A percentile compares a stretch with the other conserved stretches of the same genome.
phyloP scores from a whole-genome alignment of 2,888 invertebrate genomes.

The Noctua pronuba region DNA sequence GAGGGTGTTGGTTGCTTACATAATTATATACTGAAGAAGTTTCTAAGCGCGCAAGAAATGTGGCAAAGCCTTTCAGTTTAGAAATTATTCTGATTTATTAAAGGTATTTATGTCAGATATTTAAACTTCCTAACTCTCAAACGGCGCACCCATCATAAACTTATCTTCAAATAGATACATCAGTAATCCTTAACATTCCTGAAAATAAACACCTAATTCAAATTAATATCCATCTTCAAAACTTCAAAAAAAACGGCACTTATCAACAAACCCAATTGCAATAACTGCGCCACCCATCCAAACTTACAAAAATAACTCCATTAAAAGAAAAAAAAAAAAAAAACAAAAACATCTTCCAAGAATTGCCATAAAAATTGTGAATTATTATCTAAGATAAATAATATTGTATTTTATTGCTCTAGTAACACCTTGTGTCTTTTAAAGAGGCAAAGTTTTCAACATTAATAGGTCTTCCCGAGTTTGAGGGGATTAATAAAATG shows the following conservation, averaged over 20 bases:
- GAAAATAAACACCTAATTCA: conserved; percentile 19
- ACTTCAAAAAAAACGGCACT: conserved; percentile 33
- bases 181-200: neutral
- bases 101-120: neutral
- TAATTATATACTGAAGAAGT: neutral
- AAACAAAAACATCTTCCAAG: conserved; percentile 72
- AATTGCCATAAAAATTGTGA: conserved; percentile 84
- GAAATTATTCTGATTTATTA: neutral
- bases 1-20: neutral
- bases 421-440: conserved; percentile 84
- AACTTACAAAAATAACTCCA: conserved; percentile 73
- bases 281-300: conserved; percentile 37
- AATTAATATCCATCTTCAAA: conserved; percentile 24
- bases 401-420: conserved; percentile 82
- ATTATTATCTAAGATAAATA: conserved; percentile 86
- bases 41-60: neutral
- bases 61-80: too few relatives aligned
- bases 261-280: conserved; percentile 59
- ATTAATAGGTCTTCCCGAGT: conserved; percentile 86
- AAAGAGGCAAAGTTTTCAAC: conserved; percentile 84
- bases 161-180: neutral
- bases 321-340: conserved; percentile 60
- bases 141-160: too few relatives aligned
- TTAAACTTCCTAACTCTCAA: neutral
- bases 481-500: conserved; percentile 88